Conservation (phyloP, 2,888 invertebrate species). For the Sthenelais limicola region DNA sequence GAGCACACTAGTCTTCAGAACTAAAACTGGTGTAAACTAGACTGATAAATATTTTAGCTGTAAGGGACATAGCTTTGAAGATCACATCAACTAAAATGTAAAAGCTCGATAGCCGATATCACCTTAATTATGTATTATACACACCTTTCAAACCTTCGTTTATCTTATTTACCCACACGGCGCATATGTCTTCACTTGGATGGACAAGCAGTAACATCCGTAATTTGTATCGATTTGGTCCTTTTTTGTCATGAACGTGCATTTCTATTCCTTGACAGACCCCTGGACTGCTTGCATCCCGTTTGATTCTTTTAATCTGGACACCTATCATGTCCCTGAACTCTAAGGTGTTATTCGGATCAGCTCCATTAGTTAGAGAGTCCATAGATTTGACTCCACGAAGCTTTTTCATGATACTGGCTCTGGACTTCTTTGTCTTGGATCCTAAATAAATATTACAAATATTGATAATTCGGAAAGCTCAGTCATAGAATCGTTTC, state of each 20-base stretch:
- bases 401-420: conserved; percentile 9
- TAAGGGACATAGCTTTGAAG: no score
- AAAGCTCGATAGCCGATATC: no score
- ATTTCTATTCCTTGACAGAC: conserved; percentile 40
- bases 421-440: conserved; percentile 32
- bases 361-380: not conserved
- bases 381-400: conserved; percentile 10
- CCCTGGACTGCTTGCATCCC: conserved; percentile 13
- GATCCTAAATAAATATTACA: no score
- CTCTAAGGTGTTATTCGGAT: not conserved
- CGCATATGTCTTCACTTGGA: conserved; percentile 45
- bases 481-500: no score
- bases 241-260: conserved; percentile 39
- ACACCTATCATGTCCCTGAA: conserved; percentile 4
- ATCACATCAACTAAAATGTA: no score
- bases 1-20: no score
- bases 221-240: conserved; percentile 37
- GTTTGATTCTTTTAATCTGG: not conserved
- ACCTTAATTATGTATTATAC: not conserved
- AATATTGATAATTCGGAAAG: no score
- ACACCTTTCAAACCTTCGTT: conserved; percentile 26
- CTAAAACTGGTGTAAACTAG: no score
- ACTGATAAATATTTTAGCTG: no score
- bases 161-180: conserved; percentile 40
- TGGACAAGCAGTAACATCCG: conserved; percentile 38